Conservation (phyloP, 1,140 invertebrate species). For the Cydia splendana region DNA sequence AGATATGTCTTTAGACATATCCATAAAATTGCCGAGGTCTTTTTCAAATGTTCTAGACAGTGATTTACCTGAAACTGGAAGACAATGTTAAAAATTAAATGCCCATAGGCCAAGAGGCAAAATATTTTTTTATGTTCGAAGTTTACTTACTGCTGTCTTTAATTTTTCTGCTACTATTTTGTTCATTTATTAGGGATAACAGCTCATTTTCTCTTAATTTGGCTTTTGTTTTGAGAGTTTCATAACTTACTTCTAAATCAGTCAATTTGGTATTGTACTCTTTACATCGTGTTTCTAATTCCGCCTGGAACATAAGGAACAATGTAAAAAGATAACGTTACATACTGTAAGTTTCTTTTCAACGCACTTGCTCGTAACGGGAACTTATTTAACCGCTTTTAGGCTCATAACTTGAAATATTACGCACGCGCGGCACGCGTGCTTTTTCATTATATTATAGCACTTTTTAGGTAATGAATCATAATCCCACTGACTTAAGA, state of each 20-base stretch:
- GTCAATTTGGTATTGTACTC: constrained; percentile 60
- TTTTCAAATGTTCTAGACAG: constrained; percentile 41
- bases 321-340: too few relatives aligned
- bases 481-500: too few relatives aligned
- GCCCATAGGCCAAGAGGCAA: not conserved
- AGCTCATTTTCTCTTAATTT: constrained; percentile 68
- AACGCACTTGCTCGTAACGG: too few relatives aligned
- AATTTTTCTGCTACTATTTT: constrained; percentile 41
- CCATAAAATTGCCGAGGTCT: constrained; percentile 49
- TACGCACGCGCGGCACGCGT: too few relatives aligned
- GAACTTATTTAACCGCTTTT: too few relatives aligned
- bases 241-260: constrained; percentile 66
- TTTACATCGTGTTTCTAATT: constrained; percentile 53
- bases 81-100: constrained; percentile 28
- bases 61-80: constrained; percentile 46
- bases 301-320: constrained; percentile 41
- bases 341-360: too few relatives aligned
- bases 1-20: constrained; percentile 55
- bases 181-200: constrained; percentile 60
- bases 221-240: constrained; percentile 62
- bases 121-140: constrained; percentile 13
- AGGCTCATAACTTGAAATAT: too few relatives aligned
- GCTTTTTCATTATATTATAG: too few relatives aligned
- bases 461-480: too few relatives aligned
- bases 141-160: constrained; percentile 48